Evolutionary conservation across 1,140 invertebrate species (phyloP), one percentile per base, ranked within the genome.

Genomic region (Drosophila prosaltans): DNA sequence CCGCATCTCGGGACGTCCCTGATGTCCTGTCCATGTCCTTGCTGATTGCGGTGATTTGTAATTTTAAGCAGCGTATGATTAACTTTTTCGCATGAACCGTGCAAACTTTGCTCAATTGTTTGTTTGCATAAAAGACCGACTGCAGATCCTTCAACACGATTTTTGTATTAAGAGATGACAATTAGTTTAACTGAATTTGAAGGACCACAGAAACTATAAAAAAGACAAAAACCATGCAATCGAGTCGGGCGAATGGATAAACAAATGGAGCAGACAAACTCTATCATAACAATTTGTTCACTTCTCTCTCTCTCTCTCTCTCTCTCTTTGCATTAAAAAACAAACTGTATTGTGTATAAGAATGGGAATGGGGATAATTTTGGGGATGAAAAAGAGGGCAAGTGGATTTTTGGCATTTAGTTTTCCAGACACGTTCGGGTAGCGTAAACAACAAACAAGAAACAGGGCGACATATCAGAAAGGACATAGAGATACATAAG

Each of bases 41-140:
- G 65, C 66, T 80, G 77, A 89, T 88, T 88, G 68, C 71, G 84
- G 84, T 84, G 84, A 88, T 89, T 88, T 88, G 83, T 88, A 84
- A 80, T 88, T 72, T 89, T 80, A 89, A 88, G 71, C 77, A 77
- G 80, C 83, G 74, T 81, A 80, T 84, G 84, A 89, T 88, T 84
- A 88, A 88, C 84, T 83, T 83, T 74, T 51, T 32, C 58, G 54
- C 58, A 65, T 55, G 30, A 60, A 59, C 21, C 55, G 43, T 32
- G 48, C 45, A 36, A 55, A 63, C 39, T 36, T 43, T 9, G 5
- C 9, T 32, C 45, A 26, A 51, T 51, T 51, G 45, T 51, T 51
- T 26, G 8, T 51, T 51, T 51, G 21, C 16, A 51, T 3, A 9
- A 51, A 51, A 10, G 45, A 26, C 45, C 24, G 9, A 26, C 45